These are phyloP conservation scores for Campoplex nolae DNA, from an alignment of 2,888 invertebrate species.

Conservation along the genomic window DNA sequence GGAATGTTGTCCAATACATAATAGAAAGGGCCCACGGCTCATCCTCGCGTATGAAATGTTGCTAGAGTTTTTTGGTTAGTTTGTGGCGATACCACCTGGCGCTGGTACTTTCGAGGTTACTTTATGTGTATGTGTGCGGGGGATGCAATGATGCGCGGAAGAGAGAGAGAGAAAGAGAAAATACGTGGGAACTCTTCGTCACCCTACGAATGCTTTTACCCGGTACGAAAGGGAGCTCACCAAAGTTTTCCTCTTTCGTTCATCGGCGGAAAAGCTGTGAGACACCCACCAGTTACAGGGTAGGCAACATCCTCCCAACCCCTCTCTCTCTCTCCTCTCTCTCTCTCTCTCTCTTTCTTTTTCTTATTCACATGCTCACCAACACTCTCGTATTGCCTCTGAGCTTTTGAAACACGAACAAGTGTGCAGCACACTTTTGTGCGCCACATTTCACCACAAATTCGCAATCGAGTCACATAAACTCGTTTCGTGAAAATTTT, in stretches of 20 bases:
- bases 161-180: not conserved
- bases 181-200: slow-evolving; percentile 17
- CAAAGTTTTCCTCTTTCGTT: slow-evolving; percentile 54
- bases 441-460: slow-evolving; percentile 56
- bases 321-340: not conserved
- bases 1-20: slow-evolving; percentile 28
- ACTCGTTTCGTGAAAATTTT: slow-evolving; percentile 63
- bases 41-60: slow-evolving; percentile 36
- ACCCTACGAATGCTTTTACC: slow-evolving; percentile 54
- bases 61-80: slow-evolving; percentile 48
- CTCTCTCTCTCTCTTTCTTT: not conserved
- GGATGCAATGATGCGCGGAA: not conserved
- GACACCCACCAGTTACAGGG: slow-evolving; percentile 46
- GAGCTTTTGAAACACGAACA: slow-evolving; percentile 42
- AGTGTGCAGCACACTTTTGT: slow-evolving; percentile 14
- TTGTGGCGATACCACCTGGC: slow-evolving; percentile 55
- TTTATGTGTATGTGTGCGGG: not conserved
- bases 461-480: slow-evolving; percentile 66
- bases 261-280: slow-evolving; percentile 57
- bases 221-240: slow-evolving; percentile 29
- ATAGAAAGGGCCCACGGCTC: slow-evolving; percentile 37
- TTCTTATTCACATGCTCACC: not conserved
- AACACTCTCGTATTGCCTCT: not conserved
- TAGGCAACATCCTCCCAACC: slow-evolving; percentile 26
- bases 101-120: slow-evolving; percentile 15